phyloP scores from a whole-genome alignment of 2,888 invertebrate genomes.

The Phlogophora meticulosa region DNA sequence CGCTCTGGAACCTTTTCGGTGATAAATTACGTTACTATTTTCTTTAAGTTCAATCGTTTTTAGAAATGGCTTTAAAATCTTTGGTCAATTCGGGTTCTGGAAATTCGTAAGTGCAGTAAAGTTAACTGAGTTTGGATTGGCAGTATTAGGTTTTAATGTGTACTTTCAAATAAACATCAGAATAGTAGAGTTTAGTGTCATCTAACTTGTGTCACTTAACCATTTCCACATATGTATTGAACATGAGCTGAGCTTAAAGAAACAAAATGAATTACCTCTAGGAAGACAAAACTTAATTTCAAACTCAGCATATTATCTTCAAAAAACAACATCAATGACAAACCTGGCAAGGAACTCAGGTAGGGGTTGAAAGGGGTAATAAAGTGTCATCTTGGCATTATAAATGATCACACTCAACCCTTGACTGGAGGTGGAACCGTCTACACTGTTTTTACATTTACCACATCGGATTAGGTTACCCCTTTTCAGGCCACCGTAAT shows the following conservation, averaged over 20 bases:
- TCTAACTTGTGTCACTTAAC: too few relatives aligned
- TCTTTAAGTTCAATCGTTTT: slow-evolving; percentile 50
- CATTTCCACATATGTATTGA: too few relatives aligned
- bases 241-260: too few relatives aligned
- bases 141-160: neutral
- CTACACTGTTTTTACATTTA: slow-evolving; percentile 86
- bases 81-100: slow-evolving; percentile 15
- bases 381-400: slow-evolving; percentile 90
- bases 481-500: slow-evolving; percentile 69
- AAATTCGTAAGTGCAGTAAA: slow-evolving; percentile 27
- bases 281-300: slow-evolving; percentile 43
- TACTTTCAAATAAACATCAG: neutral
- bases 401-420: slow-evolving; percentile 85
- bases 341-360: slow-evolving; percentile 19
- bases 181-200: neutral
- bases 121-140: slow-evolving; percentile 12
- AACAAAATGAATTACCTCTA: neutral
- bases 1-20: slow-evolving; percentile 54
- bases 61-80: slow-evolving; percentile 39
- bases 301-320: slow-evolving; percentile 34
- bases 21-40: slow-evolving; percentile 58
- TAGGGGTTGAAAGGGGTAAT: slow-evolving; percentile 72
- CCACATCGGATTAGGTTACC: slow-evolving; percentile 76
- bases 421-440: slow-evolving; percentile 67
- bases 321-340: slow-evolving; percentile 48